A percentile compares a stretch with the other conserved stretches of the same genome.
Conservation (phyloP, 2,797 vertebrate species). For the Ctenopoma multispine region DNA sequence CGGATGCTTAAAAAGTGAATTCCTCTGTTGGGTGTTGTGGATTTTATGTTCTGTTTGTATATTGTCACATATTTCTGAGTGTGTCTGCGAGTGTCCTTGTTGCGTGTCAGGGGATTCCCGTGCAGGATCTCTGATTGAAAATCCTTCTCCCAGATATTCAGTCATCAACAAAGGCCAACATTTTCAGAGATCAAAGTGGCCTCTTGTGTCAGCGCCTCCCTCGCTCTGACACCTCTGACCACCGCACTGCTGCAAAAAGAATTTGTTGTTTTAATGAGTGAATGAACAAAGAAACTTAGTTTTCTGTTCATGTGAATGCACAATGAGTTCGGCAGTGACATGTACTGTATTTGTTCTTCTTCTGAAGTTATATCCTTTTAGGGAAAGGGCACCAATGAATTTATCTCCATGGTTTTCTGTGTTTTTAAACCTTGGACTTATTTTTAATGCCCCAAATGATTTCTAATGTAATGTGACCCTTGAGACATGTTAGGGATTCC, state of each 20-base stretch:
- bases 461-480: slow-evolving; percentile 41
- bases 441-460: slow-evolving; percentile 43
- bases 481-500: slow-evolving; percentile 31
- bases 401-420: slow-evolving; percentile 20
- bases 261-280: slow-evolving; percentile 16
- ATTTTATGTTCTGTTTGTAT: slow-evolving; percentile 48
- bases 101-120: slow-evolving; percentile 78
- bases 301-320: too few relatives aligned
- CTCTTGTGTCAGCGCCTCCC: slow-evolving; percentile 54
- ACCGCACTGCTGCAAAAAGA: slow-evolving; percentile 5
- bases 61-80: slow-evolving; percentile 55
- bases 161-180: slow-evolving; percentile 69
- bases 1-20: slow-evolving; percentile 55
- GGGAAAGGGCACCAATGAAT: slow-evolving; percentile 39
- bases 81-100: slow-evolving; percentile 39
- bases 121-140: slow-evolving; percentile 75
- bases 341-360: slow-evolving; percentile 56
- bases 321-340: too few relatives aligned
- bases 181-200: slow-evolving; percentile 75
- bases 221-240: slow-evolving; percentile 46
- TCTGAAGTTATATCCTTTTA: slow-evolving; percentile 41
- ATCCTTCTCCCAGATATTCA: slow-evolving; percentile 66
- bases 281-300: slow-evolving; percentile 10
- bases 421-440: slow-evolving; percentile 49
- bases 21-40: slow-evolving; percentile 56